These are phyloP conservation scores for Crotalus adamanteus DNA, from an alignment of 2,797 vertebrate genomes.

Conservation along the genomic window DNA sequence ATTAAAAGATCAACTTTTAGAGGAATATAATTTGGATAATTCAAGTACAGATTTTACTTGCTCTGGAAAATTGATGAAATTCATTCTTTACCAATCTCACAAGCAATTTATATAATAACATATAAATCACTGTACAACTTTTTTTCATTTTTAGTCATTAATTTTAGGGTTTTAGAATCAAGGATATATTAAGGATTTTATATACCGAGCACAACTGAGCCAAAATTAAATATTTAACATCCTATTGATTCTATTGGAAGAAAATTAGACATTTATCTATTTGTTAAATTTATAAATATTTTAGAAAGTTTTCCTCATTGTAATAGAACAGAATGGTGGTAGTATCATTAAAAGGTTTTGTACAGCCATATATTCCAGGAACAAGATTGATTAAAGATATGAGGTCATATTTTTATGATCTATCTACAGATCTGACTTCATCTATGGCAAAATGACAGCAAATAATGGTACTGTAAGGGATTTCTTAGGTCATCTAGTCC, in stretches of 20 bases:
- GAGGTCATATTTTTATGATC: neutral
- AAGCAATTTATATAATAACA: neutral
- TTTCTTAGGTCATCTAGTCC: neutral
- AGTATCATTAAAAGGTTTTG: neutral
- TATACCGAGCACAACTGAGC: neutral
- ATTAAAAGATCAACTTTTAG: neutral
- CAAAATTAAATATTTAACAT: neutral
- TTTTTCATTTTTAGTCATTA: conserved; percentile 12
- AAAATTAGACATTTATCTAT: neutral
- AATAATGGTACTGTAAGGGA: neutral
- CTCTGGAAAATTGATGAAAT: neutral
- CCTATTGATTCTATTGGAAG: neutral
- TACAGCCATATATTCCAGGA: neutral
- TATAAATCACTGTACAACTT: neutral
- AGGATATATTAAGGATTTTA: neutral
- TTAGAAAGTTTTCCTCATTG: conserved; percentile 5
- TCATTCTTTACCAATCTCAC: neutral
- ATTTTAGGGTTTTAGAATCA: neutral
- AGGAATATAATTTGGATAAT: neutral
- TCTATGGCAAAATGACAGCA: neutral
- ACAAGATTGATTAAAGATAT: conserved; percentile 7
- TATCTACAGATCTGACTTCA: neutral
- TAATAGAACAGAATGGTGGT: neutral
- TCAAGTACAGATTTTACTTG: neutral
- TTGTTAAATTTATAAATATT: conserved; percentile 19